Base-by-base conservation (phyloP, 2,888 invertebrate genomes). In the Mylabris sibirica region DNA sequence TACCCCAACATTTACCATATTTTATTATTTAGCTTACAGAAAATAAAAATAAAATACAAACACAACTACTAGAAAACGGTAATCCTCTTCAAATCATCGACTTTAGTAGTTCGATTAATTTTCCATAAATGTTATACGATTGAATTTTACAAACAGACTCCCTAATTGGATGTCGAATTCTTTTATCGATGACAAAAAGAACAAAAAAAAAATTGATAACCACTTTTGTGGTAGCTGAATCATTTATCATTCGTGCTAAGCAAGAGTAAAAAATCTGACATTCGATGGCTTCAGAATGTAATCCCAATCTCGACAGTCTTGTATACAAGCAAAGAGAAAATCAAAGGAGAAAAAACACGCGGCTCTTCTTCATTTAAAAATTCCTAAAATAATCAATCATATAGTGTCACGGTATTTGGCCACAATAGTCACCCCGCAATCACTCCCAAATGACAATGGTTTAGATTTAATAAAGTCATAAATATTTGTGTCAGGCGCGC, bases 271-370 rank as follows among this genome's bases (percentile, higher is more conserved):
- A 62, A 62, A 24, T 62, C 44, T 62, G 62, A 62, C 62, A 62
- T 44, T 44, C 62, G 62, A 62, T 44, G 62, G 62, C 44, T 41
- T 62, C 62, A 34, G 62, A 61, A 41, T 38, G 38, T 34, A 62
- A 62, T 62, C 62, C 26, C 62, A 22, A 62, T 62, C 62, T 62
- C 62, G 62, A 62, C 62, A 62, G 62, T 9, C 62, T 57, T 62
- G 62, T 62, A 62, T 62, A 62, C 62, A 62, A 62, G 62, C 57
- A 14, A 38, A n/a, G 14, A 62, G 24, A 38, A 62, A 62, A 62
- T 34, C 60, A 30, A 30, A 30, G 30, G 30, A 62, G 14, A 62
- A 41, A 61, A 38, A 44, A 12, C 11, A 3, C 6, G n/a, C n/a
- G 11, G 24, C 6, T 57, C 26, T 22, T 24, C 57, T 57, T n/a